Evolutionary conservation across 2,113 vertebrate genomes (phyloP), one percentile per base, ranked within the genome.

Genomic region (Rhinoderma darwinii): DNA sequence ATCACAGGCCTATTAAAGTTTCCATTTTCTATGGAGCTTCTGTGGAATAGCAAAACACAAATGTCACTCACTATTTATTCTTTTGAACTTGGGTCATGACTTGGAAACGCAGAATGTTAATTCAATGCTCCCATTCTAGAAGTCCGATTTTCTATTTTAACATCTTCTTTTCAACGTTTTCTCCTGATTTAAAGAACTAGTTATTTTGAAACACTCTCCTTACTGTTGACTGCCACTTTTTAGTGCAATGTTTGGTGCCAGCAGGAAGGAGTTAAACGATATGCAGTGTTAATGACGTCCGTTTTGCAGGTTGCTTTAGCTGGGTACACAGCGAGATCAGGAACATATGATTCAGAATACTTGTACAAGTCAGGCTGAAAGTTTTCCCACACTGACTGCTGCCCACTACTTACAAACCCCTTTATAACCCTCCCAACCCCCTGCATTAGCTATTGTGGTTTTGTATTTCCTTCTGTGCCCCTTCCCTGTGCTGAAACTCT

Each of bases 341-440:
- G 35, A 77, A 61, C 68, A 59, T 54, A 74, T 63, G 79, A 11
- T 27, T 39, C 9, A 50, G 70, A 63, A 63, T 75, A 41, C 39
- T 63, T 54, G 39, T 15, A 74, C 56, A 41, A 50, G 18, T 81
- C 79, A 56, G 61, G 66, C 81, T 30, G 77, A 81, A 82, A 72
- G 37, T 75, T 87, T 87, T 87, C 86, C 85, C 85, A 86, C 85
- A 80, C 77, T 74, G n/a, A 47, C 47, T 73, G 14, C 77, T 82
- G 50, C 79, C 86, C 68, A 82, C 27, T 75, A 43, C 51, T 41
- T 82, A 61, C 66, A 75, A 35, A 63, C 39, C 27, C 68, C 59
- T 82, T 82, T 87, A 43, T 82, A 74, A 44, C 43, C 32, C 54
- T 73, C 41, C 79, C 68, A 74, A 43, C 66, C 86, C 86, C 86